Base-by-base conservation (phyloP, 2,113 vertebrate genomes). In the Cephalopholis sonnerati region DNA sequence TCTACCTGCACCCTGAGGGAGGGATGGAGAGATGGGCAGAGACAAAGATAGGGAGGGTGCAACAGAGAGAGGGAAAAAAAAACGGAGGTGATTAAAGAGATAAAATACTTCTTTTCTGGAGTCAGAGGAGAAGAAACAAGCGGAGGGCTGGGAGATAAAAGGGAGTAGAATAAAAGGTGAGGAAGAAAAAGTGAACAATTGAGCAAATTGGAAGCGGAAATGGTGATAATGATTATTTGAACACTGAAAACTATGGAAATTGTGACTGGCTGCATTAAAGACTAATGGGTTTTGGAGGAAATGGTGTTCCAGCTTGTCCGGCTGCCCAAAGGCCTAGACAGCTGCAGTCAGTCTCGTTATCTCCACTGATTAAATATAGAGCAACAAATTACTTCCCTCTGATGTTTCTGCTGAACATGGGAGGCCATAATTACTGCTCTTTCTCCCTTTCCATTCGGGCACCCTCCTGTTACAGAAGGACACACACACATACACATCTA, bases 1-100 rank as follows among this genome's bases (percentile, higher is more conserved):
- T 96, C 96, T 63, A 96, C 96, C 81, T 96, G 96, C 79, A 96
- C 96, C 93, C 96, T 96, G 72, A 68, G 75, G 90, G 80, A 85
- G 36, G 70, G 59, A 80, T 41, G 22, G 75, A 77, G 78, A 92
- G 65, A 77, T 25, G 53, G 61, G 66, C 72, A 82, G 64, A 63
- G 58, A 81, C 39, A 83, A 15, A 73, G 22, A 67, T 17, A 50
- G 58, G 57, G 73, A 69, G 8, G 22, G 71, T 20, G 22, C 63
- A 59, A 36, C 32, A 36, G 32, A 64, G 32, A 64, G 25, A 17
- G 20, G 2, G n/a, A 53, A 59, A 66, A 67, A 7, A 8, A 39
- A 36, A 7, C 6, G 32, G 32, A 36, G 73, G 46, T 79, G 69
- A 74, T 11, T 32, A 58, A 72, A 61, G 24, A 61, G 6, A 65